Evolutionary conservation across 2,113 vertebrate species (phyloP).

Genomic region (Pedetes capensis): DNA sequence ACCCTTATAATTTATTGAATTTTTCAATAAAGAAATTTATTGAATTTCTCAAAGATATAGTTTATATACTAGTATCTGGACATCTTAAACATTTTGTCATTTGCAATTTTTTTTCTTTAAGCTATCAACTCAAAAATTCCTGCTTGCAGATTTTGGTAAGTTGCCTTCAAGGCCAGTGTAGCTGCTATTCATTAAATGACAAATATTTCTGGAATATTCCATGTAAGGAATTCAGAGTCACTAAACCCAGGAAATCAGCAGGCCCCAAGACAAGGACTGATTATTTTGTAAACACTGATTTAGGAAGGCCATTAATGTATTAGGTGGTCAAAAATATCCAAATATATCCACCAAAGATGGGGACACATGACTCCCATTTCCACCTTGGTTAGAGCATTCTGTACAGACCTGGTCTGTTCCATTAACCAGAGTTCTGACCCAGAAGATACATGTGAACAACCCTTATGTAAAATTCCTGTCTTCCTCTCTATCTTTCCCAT

Average conservation of each 20-base stretch:
- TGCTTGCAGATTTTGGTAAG: neutral
- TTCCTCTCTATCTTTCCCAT: neutral
- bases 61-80: neutral
- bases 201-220: conserved; percentile 1
- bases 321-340: neutral
- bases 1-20: neutral
- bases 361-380: neutral
- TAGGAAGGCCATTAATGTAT: neutral
- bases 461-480: neutral
- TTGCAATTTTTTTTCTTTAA: conserved; percentile 10
- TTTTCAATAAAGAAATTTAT: neutral
- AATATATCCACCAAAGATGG: neutral
- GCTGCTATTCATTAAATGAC: neutral
- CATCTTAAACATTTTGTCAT: neutral
- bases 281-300: neutral
- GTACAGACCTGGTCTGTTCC: neutral
- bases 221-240: conserved; percentile 30
- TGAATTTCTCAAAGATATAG: conserved; percentile 4
- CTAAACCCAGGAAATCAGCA: conserved; percentile 10
- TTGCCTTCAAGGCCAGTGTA: neutral
- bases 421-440: neutral
- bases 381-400: neutral
- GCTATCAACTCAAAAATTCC: neutral
- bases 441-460: neutral
- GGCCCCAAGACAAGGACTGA: neutral